These are phyloP conservation scores for Cephalopholis sonnerati DNA, from an alignment of 2,113 vertebrate species.

Conservation along the genomic window DNA sequence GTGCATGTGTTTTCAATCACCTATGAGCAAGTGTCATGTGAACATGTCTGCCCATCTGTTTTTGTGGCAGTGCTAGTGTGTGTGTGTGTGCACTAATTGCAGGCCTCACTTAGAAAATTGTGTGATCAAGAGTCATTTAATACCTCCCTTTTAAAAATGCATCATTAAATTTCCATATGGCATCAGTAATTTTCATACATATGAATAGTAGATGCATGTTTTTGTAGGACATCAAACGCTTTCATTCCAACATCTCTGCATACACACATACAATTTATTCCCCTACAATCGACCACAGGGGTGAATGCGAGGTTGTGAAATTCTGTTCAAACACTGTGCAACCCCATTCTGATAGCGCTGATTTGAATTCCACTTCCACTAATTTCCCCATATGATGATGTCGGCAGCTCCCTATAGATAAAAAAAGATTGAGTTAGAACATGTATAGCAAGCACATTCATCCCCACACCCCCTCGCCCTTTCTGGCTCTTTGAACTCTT, in stretches of 20 bases:
- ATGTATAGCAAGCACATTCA: conserved; percentile 75
- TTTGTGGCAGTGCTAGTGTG: background rate
- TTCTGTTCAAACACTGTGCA: conserved; percentile 69
- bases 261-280: conserved; percentile 58
- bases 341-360: conserved; percentile 66
- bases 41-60: conserved; percentile 32
- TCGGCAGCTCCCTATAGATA: conserved; percentile 72
- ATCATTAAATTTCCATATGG: conserved; percentile 70
- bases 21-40: conserved; percentile 20
- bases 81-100: conserved; percentile 37
- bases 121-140: conserved; percentile 66
- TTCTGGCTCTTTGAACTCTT: conserved; percentile 80
- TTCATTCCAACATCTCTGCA: conserved; percentile 42
- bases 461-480: conserved; percentile 56
- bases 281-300: conserved; percentile 68
- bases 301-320: conserved; percentile 69
- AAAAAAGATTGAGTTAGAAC: conserved; percentile 70
- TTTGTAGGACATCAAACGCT: conserved; percentile 73
- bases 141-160: conserved; percentile 65
- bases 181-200: conserved; percentile 60
- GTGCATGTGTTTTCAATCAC: conserved; percentile 31
- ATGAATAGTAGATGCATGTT: conserved; percentile 60
- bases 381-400: conserved; percentile 74
- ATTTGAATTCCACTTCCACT: conserved; percentile 77
- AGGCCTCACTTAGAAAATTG: conserved; percentile 35